A percentile compares a stretch with the other conserved stretches of the same genome.
Conservation (phyloP, 1,140 invertebrate species). For the Acromyrmex charruanus region DNA sequence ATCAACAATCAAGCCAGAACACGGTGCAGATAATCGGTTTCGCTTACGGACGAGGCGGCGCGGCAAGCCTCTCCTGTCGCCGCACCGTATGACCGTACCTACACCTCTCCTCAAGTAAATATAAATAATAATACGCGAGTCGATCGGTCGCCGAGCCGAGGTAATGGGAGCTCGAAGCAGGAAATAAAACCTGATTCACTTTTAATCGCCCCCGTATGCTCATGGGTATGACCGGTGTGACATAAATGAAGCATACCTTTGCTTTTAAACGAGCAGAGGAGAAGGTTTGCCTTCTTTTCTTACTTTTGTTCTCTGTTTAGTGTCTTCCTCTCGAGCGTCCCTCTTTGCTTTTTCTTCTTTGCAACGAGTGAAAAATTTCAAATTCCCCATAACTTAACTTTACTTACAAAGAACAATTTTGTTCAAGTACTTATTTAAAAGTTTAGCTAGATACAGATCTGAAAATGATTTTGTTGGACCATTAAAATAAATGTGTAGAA, state of each 20-base stretch:
- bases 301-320: neutral
- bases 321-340: neutral
- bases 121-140: conserved; percentile 45
- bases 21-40: conserved; percentile 40
- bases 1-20: conserved; percentile 69
- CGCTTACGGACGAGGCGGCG: conserved; percentile 11
- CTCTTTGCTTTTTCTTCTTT: neutral
- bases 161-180: conserved; percentile 72
- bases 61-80: neutral
- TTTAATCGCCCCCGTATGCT: conserved; percentile 66
- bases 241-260: conserved; percentile 67
- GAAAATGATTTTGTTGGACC: too few species aligned
- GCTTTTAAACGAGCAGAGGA: conserved; percentile 19
- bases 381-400: neutral
- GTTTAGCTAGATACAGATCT: too few species aligned
- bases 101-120: conserved; percentile 41
- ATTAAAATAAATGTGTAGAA: too few species aligned
- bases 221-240: conserved; percentile 47
- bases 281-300: neutral
- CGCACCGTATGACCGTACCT: neutral
- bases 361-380: neutral
- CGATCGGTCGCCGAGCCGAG: conserved; percentile 22
- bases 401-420: too few species aligned
- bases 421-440: too few species aligned
- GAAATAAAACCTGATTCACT: conserved; percentile 76